Conservation (phyloP, 2,888 invertebrate species). For the Microdon myrmicae region DNA sequence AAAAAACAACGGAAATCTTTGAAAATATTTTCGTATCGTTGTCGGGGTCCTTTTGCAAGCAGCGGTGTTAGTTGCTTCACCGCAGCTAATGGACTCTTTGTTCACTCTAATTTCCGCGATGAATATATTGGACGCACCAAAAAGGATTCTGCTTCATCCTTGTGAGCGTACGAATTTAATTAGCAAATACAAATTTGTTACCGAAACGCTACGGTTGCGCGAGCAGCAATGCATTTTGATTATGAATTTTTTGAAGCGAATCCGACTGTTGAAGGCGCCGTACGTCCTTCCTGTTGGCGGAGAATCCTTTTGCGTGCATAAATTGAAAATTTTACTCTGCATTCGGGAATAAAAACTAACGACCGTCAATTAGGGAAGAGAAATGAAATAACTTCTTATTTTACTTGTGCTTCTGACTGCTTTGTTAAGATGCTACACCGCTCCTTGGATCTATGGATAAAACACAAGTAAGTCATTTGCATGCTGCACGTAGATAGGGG, state of each 20-base stretch:
- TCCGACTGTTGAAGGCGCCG: background rate
- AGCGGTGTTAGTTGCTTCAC: constrained; percentile 20
- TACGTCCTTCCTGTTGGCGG: no score
- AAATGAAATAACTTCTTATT: background rate
- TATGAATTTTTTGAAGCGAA: constrained; percentile 29
- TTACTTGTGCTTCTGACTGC: background rate
- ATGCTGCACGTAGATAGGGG: no score
- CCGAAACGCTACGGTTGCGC: constrained; percentile 19
- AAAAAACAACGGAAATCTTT: no score
- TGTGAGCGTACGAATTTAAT: constrained; percentile 18
- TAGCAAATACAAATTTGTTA: constrained; percentile 31
- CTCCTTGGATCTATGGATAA: no score
- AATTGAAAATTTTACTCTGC: constrained; percentile 8
- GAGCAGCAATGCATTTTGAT: constrained; percentile 24
- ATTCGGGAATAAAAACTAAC: constrained; percentile 22
- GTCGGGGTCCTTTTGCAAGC: no score
- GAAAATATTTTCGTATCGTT: no score
- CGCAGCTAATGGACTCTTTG: constrained; percentile 38
- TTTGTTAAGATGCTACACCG: no score
- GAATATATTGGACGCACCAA: background rate
- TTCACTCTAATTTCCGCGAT: constrained; percentile 17
- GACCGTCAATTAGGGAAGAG: constrained; percentile 25
- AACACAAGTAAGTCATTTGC: no score
- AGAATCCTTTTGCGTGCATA: constrained; percentile 9
- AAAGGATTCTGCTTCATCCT: background rate